These are phyloP conservation scores for Panonychus citri DNA, from an alignment of 1,140 invertebrate species.

Conservation along the genomic window DNA sequence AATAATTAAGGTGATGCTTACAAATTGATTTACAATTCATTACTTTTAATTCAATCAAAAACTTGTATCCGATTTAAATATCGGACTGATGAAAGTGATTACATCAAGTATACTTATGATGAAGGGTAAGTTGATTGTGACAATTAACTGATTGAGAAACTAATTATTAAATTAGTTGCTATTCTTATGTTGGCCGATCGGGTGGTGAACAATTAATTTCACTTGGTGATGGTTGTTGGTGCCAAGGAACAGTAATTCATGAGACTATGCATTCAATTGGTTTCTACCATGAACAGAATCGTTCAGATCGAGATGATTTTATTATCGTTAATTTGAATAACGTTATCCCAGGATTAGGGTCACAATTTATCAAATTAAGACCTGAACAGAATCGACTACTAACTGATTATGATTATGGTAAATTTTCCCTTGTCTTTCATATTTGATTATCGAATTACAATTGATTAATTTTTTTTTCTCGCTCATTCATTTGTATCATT, in stretches of 20 bases:
- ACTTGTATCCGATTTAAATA: no score
- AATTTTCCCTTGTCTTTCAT: neutral
- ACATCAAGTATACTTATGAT: no score
- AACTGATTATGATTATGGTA: neutral
- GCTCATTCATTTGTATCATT: neutral
- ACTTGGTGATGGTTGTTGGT: neutral
- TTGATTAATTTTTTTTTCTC: neutral
- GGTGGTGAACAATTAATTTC: neutral
- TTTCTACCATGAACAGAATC: constrained; percentile 36
- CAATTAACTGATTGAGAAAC: no score
- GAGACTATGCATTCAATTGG: constrained; percentile 63
- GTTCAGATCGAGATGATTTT: constrained; percentile 36
- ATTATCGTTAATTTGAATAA: constrained; percentile 36
- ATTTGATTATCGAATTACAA: neutral
- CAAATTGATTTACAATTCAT: no score
- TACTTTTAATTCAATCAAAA: no score
- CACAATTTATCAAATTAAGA: constrained; percentile 14
- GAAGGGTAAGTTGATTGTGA: no score
- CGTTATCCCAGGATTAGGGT: constrained; percentile 24
- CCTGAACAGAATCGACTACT: neutral
- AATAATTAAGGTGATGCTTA: no score
- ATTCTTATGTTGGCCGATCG: neutral
- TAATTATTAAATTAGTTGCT: no score
- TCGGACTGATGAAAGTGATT: no score
- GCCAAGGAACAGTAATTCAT: constrained; percentile 41